Base-by-base conservation (phyloP, 2,797 vertebrate genomes). In the Hoplostethus mediterraneus region DNA sequence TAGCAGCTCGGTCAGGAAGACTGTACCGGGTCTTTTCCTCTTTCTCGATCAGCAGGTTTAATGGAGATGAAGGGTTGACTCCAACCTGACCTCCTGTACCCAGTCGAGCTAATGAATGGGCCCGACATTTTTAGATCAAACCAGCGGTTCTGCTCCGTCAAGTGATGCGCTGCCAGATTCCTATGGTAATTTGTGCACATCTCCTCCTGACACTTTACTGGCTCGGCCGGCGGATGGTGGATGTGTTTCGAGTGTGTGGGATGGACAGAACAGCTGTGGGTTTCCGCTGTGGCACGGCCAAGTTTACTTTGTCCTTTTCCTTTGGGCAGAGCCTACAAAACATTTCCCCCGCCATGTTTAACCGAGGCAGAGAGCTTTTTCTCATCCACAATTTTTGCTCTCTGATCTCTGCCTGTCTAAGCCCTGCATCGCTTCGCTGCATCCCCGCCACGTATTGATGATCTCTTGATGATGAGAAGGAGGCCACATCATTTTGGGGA, bases 181-280 rank as follows among this genome's bases (percentile, higher is more conserved):
- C 54, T 58, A 7, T 67, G 62, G 57, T 87, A 80, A 86, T 82
- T 82, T 79, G 84, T 86, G 55, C 77, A 79, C 70, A 65, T 85
- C 82, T 78, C 77, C 66, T 54, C 73, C 71, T 81, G 78, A 86
- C 86, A 83, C 65, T 62, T 88, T 79, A 83, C 77, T 90, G 87
- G 81, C 82, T 69, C 70, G 82, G 68, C 55, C 8, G 38, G 80
- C 77, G 71, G 79, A 84, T 85, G 79, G 75, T 59, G 36, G 80
- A 86, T 73, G 62, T 66, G 71, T 75, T 72, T 72, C n/a, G 58
- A 84, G 61, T 56, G 66, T 67, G 45, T 79, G 71, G 62, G 74
- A 88, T 72, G 55, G 77, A 83, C 57, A 21, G 75, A 88, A 75
- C 87, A 91, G 80, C 85, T 90, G 81, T 75, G 44, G 59, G 65